phyloP scores from a whole-genome alignment of 2,113 vertebrate genomes.

The Oxyruncus cristatus region DNA sequence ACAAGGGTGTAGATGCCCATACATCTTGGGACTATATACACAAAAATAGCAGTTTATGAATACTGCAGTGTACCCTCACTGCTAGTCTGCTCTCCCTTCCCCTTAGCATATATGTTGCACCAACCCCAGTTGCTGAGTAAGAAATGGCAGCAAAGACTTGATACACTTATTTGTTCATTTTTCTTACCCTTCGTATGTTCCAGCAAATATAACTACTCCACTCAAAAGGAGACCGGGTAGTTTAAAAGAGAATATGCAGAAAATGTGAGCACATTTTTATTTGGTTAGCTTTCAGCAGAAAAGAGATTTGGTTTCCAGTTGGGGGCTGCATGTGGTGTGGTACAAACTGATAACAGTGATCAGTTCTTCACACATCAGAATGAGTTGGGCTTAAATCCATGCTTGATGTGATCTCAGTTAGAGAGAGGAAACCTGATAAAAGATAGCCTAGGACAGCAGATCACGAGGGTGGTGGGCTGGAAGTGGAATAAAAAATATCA shows the following conservation, averaged over 20 bases:
- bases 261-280: neutral
- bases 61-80: neutral
- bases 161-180: neutral
- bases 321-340: rapidly evolving
- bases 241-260: neutral
- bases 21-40: neutral
- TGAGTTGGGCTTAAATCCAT: neutral
- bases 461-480: neutral
- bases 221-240: neutral
- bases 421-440: neutral
- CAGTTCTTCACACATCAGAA: neutral
- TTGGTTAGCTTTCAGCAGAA: neutral
- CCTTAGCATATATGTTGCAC: neutral
- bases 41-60: neutral
- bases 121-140: too few relatives aligned
- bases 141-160: neutral
- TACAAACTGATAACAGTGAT: neutral
- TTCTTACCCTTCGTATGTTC: neutral
- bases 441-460: neutral
- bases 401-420: neutral
- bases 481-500: neutral
- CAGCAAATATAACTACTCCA: neutral
- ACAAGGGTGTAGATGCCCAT: neutral
- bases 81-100: neutral
- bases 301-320: neutral